Percentiles rank a stretch among this genome's conserved stretches.
Evolutionary conservation across 2,113 vertebrate genomes (phyloP).

Genomic region (Chaetorhynchus papuensis): DNA sequence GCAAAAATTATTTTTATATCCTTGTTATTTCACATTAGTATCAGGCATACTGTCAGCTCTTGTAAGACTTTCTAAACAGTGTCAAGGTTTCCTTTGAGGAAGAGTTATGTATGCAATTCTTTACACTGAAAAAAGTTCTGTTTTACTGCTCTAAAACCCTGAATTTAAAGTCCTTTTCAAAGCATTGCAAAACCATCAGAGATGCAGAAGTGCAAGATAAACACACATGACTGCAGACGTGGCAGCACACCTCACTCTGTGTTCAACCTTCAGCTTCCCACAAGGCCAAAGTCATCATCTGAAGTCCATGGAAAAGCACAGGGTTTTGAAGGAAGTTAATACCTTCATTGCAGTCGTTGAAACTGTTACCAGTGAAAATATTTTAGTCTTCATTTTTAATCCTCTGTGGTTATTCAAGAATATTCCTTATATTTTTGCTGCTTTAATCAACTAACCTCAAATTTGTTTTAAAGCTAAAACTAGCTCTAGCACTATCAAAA

Average conservation of each 20-base stretch:
- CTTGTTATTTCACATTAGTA: neutral
- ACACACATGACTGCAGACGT: neutral
- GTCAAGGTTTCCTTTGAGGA: neutral
- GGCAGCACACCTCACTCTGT: neutral
- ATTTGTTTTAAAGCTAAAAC: conserved; percentile 1
- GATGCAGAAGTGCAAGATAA: neutral
- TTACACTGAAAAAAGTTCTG: neutral
- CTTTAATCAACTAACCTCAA: conserved; percentile 40
- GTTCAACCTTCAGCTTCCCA: neutral
- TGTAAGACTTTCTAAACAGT: neutral
- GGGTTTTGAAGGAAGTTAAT: conserved; percentile 10
- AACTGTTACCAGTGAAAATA: neutral
- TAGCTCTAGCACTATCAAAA: neutral
- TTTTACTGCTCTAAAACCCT: neutral
- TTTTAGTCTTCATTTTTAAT: conserved; percentile 1
- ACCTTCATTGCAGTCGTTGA: neutral
- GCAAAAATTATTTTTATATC: conserved; percentile 24
- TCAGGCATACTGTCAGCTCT: neutral
- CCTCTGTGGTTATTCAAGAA: neutral
- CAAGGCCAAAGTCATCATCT: neutral
- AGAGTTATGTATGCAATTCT: neutral
- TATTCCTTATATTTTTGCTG: conserved; percentile 9
- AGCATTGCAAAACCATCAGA: neutral
- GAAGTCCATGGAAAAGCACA: neutral
- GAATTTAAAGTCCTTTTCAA: neutral